Base-by-base conservation (phyloP, 2,888 invertebrate species). In the Pristionchus entomophagus region DNA sequence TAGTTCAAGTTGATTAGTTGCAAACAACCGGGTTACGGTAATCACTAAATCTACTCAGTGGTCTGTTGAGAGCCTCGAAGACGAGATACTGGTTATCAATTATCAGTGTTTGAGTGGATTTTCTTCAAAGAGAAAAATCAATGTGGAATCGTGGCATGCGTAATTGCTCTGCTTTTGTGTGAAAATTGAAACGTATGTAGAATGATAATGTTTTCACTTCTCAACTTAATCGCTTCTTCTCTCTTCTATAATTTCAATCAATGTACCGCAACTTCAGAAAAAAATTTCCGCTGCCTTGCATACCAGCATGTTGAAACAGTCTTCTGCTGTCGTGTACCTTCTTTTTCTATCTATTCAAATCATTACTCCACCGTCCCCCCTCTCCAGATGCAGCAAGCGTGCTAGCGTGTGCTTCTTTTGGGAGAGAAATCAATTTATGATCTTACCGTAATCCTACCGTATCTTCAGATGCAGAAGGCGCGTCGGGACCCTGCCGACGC, bases 381-480 rank as follows among this genome's bases (percentile, higher is more conserved):
- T 45, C 45, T 14, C 6, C 45, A 45, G 45, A 45, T 45, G 45
- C 45, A 45, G 45, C 45, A 45, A 10, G 45, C 14, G 45, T 45
- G 6, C 45, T n/a, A n/a, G n/a, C n/a, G n/a, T n/a, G n/a, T n/a
- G n/a, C n/a, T n/a, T n/a, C n/a, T n/a, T n/a, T n/a, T n/a, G n/a
- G n/a, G n/a, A n/a, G n/a, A n/a, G n/a, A n/a, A n/a, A n/a, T n/a
- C n/a, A n/a, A n/a, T n/a, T n/a, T n/a, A n/a, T n/a, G n/a, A n/a
- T n/a, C n/a, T n/a, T 45, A 45, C 45, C 45, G 45, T 45, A 45
- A 45, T 45, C 45, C 41, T 77, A 45, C 77, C 26, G 49, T 49
- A 77, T 45, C 26, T 77, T 12, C 32, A 80, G 78, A 80, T 80
- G 78, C 49, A 51, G 32, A 80, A 80, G 32, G 78, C 78, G 51